Conservation (phyloP, 92 coral and sea anemone genomes). For the Montipora capitata region DNA sequence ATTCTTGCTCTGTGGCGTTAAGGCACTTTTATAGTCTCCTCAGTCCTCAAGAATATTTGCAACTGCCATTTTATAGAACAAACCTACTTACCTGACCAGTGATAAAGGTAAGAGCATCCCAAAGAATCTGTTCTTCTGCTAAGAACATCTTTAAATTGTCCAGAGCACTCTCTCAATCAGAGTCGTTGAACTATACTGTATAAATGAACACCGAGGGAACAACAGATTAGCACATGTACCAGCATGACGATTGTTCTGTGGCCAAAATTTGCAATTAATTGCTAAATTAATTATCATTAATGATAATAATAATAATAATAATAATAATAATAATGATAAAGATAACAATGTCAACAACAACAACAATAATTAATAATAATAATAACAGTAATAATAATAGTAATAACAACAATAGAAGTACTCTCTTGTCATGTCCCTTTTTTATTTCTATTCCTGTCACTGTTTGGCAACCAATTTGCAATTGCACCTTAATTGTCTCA, state of each 20-base stretch:
- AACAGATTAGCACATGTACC: too few species aligned
- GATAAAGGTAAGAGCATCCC: constrained; percentile 96
- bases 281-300: constrained; percentile 6
- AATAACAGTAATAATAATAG: too few species aligned
- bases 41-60: constrained; percentile 11
- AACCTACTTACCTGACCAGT: constrained; percentile 89
- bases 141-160: constrained; percentile 98
- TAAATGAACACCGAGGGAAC: background rate
- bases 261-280: background rate
- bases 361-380: too few species aligned
- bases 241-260: too few species aligned
- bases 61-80: constrained; percentile 5
- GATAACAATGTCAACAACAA: too few species aligned
- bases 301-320: background rate
- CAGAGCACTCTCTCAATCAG: constrained; percentile 92
- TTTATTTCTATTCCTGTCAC: background rate
- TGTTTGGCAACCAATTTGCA: background rate
- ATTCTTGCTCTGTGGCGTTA: background rate
- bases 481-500: background rate
- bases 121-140: constrained; percentile 93
- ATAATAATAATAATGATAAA: too few species aligned
- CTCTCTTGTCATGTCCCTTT: background rate
- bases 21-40: constrained; percentile 7
- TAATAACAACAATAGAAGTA: background rate
- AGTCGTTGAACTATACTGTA: constrained; percentile 95